These are phyloP conservation scores for Osmoderma eremita DNA, from an alignment of 2,888 invertebrate species.

Conservation along the genomic window DNA sequence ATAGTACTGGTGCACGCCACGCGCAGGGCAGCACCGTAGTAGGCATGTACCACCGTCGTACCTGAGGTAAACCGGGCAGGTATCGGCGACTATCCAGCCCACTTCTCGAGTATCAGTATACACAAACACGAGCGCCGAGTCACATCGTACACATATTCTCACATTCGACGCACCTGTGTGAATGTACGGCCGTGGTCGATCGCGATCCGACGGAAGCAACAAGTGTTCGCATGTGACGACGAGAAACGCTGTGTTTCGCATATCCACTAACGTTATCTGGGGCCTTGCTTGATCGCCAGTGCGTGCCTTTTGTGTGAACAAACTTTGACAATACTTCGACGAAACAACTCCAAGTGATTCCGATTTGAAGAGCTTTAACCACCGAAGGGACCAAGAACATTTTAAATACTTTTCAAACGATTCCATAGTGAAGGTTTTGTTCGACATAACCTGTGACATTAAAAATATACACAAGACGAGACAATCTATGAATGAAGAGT, in stretches of 20 bases:
- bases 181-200: slow-evolving; percentile 37
- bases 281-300: not conserved
- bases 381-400: no score
- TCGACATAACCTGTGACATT: no score
- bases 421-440: no score
- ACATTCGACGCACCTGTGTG: slow-evolving; percentile 49
- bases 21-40: slow-evolving; percentile 48
- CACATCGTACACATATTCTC: slow-evolving; percentile 49
- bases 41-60: slow-evolving; percentile 48
- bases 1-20: slow-evolving; percentile 52
- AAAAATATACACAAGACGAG: no score
- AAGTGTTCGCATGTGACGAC: slow-evolving; percentile 43
- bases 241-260: slow-evolving; percentile 1
- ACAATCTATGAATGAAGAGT: no score
- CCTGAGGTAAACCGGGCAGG: slow-evolving; percentile 55
- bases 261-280: not conserved
- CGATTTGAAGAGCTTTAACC: not conserved
- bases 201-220: slow-evolving; percentile 46
- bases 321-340: not conserved
- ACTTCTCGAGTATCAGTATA: slow-evolving; percentile 57
- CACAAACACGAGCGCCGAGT: slow-evolving; percentile 53
- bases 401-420: no score
- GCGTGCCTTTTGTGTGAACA: slow-evolving; percentile 21
- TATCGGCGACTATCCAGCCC: slow-evolving; percentile 56
- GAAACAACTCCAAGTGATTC: not conserved